These are phyloP conservation scores for Apus apus DNA, from an alignment of 2,113 vertebrate species.

Conservation along the genomic window DNA sequence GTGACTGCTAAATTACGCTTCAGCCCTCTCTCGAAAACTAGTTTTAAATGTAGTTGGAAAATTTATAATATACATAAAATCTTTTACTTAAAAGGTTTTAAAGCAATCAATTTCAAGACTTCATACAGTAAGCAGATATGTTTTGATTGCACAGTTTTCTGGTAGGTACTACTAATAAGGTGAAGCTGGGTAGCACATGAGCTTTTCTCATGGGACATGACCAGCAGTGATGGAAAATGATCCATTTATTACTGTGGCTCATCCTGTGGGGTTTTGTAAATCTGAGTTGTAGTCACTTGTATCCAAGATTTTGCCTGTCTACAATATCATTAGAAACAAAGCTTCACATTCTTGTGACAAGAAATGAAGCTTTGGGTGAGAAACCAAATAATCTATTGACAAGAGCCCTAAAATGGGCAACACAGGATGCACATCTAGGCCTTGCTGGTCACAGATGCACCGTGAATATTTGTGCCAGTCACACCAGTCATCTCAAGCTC, in stretches of 20 bases:
- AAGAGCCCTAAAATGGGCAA: neutral
- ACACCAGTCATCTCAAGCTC: neutral
- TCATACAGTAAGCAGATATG: neutral
- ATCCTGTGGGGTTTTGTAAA: neutral
- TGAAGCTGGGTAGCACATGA: neutral
- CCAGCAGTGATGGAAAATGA: neutral
- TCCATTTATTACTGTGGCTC: neutral
- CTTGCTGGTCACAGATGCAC: neutral
- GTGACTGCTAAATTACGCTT: neutral
- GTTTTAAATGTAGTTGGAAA: neutral
- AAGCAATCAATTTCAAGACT: neutral
- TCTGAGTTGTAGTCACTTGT: neutral
- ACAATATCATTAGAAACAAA: neutral
- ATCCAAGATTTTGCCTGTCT: neutral
- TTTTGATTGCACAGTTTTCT: neutral
- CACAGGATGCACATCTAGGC: neutral
- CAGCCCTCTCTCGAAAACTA: neutral
- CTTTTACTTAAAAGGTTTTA: neutral
- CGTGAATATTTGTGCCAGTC: neutral
- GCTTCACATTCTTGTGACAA: neutral
- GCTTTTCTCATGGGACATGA: neutral
- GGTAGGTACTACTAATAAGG: neutral
- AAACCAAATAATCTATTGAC: rapidly evolving
- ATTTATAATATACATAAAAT: neutral
- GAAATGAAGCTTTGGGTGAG: neutral